Evolutionary conservation across 35 echinoderm and acorn worm species (phyloP), one percentile per base, ranked within the genome.

Genomic region (Ophiothrix spiculata): DNA sequence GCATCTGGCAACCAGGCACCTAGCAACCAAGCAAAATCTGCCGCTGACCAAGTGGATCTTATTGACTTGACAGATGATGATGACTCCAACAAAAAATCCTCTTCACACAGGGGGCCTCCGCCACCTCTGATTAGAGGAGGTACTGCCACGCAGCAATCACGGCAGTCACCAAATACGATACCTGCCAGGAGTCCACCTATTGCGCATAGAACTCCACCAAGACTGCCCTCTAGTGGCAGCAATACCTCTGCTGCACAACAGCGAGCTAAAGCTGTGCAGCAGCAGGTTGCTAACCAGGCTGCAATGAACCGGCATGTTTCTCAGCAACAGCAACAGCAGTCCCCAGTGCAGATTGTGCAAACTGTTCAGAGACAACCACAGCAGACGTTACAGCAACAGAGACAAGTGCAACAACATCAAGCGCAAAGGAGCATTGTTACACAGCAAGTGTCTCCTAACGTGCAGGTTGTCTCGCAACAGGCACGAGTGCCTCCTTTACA

Each of bases 381-480:
- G 35, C 54, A 10, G 10, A 69, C 60, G 29, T 69, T 38, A 25
- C 89, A 90, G 75, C 40, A 73, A 63, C 78, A n/a, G n/a, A n/a
- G 87, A 32, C 77, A 83, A 40, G 49, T 80, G 14, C 84, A 87
- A 56, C 75, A 91, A 31, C 82, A 85, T 25, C 82, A 86, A 25
- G 33, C 29, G 31, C 85, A 87, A 33, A 11, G 12, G 60, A 74
- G 54, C 1, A 37, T 78, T 21, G 11, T 31, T 0, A 29, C 16
- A 31, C 74, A 77, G 36, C 85, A 87, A 29, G 73, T 31, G 31
- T 15, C 29, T 0, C 84, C 75, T 1, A 64, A 86, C 23, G 1
- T 69, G 3, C 6, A 12, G 60, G 60, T 69, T 15, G 4, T 25
- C 23, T 54, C 45, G 8, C 45, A 54, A 21, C 45, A 69, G 23